These are phyloP conservation scores for Megalopta genalis DNA, from an alignment of 1,140 invertebrate species.

Conservation along the genomic window DNA sequence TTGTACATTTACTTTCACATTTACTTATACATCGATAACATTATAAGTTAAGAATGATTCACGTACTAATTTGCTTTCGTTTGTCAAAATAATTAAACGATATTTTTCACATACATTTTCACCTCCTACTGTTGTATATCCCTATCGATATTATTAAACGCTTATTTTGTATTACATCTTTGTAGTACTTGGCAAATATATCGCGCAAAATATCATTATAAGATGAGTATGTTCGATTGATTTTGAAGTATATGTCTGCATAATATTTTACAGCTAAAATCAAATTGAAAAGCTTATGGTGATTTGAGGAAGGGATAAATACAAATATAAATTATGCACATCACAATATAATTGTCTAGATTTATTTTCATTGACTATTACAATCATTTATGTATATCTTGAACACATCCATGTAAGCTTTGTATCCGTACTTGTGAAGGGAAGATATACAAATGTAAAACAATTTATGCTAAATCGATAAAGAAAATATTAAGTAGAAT, in stretches of 20 bases:
- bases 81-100: neutral
- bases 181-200: neutral
- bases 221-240: neutral
- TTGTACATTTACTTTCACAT: too few relatives aligned
- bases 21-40: too few relatives aligned
- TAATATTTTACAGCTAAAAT: neutral
- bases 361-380: constrained; percentile 12
- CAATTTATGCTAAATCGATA: neutral
- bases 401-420: constrained; percentile 16
- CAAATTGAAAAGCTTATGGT: neutral
- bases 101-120: neutral
- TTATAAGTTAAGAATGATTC: neutral
- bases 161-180: neutral
- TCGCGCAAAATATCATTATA: neutral
- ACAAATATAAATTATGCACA: neutral
- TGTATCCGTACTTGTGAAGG: neutral
- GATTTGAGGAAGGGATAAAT: neutral
- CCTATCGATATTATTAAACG: neutral
- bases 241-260: neutral
- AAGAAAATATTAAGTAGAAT: neutral
- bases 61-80: neutral
- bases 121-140: neutral
- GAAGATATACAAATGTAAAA: neutral
- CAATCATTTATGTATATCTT: constrained; percentile 9
- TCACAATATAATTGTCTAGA: constrained; percentile 16